Evolutionary conservation across 2,113 vertebrate genomes (phyloP), one percentile per base, ranked within the genome.

Genomic region (Platycercus adscitus): DNA sequence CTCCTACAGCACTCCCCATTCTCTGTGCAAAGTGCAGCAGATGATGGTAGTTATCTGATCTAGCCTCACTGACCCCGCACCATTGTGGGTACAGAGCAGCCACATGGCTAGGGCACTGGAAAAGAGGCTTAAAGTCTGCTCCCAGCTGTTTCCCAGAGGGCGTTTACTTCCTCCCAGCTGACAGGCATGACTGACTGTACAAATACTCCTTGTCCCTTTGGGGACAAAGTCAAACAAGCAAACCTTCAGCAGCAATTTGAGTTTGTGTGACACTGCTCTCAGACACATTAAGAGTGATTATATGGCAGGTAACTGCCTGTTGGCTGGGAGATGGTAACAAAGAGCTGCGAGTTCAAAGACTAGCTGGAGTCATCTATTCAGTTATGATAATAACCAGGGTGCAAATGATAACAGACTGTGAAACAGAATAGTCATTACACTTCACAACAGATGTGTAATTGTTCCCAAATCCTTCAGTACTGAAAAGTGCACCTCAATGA

Each of bases 161-260:
- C 60, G 60, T 91, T 95, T 94, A 58, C 83, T 93, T 92, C 81
- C 55, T 88, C 64, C 68, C 86, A 86, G 60, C 50, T 92, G 86
- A 49, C n/a, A 88, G 91, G 64, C 60, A 50, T 3, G 5, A 68
- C 80, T 66, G 80, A 44, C 64, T 86, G 31, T 66, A 49, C 41
- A 88, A 95, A 81, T 39, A 78, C 25, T 65, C 49, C 82, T 90
- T 47, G 24, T 17, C 17, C 17, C n/a, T 78, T 41, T 19, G 72
- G 77, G 63, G 50, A 63, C 37, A 58, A 94, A 93, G 89, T 65
- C 49, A 76, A 88, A 65, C 35, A 81, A 61, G n/a, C 15, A 86
- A 83, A 70, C 46, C 25, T 82, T 41, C 24, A 41, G 41, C 63
- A 70, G 46, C 37, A 63, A 53, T 88, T 88, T 63, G 15, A n/a